These are phyloP conservation scores for Torymus aiolomorphi DNA, from an alignment of 2,888 invertebrate species.

Conservation along the genomic window DNA sequence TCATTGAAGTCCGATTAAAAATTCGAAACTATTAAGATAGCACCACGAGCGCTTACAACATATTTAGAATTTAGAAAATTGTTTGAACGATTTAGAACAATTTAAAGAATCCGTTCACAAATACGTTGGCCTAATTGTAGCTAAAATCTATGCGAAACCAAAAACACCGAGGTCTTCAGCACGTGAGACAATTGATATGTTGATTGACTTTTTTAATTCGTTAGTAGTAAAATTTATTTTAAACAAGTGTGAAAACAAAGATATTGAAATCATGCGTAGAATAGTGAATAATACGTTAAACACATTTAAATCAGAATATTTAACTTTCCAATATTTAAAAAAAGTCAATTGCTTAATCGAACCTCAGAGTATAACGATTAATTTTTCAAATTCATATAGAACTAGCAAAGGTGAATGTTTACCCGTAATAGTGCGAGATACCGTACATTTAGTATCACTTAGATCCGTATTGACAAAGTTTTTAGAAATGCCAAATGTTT, in stretches of 20 bases:
- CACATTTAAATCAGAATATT: constrained; percentile 19
- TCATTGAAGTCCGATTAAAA: too few relatives aligned
- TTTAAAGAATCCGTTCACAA: constrained; percentile 14
- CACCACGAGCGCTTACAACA: too few relatives aligned
- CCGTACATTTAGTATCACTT: constrained; percentile 36
- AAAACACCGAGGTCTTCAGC: background rate
- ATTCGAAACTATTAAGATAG: too few relatives aligned
- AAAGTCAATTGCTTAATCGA: background rate
- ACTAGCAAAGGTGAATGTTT: background rate
- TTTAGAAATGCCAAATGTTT: constrained; percentile 57
- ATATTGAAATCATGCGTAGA: background rate
- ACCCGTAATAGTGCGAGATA: background rate
- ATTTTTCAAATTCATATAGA: background rate
- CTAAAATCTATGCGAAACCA: constrained; percentile 48
- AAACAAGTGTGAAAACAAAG: background rate
- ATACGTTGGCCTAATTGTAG: constrained; percentile 34
- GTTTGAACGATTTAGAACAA: background rate
- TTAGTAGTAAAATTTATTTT: constrained; percentile 14
- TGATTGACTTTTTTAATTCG: too few relatives aligned
- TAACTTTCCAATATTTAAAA: constrained; percentile 17
- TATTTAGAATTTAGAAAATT: too few relatives aligned
- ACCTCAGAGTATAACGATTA: constrained; percentile 1
- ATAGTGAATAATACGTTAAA: constrained; percentile 17
- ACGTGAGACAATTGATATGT: background rate
- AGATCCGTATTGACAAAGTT: constrained; percentile 54